Evolutionary conservation across 2,888 invertebrate genomes (phyloP).

Genomic region (Erebia ligea): DNA sequence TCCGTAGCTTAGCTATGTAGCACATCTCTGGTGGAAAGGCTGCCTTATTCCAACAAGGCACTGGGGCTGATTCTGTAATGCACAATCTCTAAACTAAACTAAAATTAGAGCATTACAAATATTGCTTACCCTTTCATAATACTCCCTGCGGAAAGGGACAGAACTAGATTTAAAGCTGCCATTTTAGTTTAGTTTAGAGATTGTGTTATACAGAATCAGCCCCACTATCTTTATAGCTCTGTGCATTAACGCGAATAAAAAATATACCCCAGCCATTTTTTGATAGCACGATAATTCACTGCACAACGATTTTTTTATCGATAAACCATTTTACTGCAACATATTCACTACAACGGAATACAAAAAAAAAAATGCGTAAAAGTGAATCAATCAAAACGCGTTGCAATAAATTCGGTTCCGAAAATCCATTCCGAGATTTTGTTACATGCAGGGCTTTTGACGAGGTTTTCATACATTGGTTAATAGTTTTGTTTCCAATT

Average conservation of each 20-base stretch:
- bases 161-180: no score
- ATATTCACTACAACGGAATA: conserved; percentile 8
- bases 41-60: no score
- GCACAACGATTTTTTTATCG: conserved; percentile 15
- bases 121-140: no score
- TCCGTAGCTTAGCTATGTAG: no score
- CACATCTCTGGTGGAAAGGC: no score
- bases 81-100: no score
- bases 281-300: conserved; percentile 15
- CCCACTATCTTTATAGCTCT: not conserved
- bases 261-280: conserved; percentile 1
- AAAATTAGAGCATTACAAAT: no score
- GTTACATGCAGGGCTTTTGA: conserved; percentile 13
- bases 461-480: conserved; percentile 19
- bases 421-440: conserved; percentile 22
- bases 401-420: conserved; percentile 25
- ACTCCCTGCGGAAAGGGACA: no score
- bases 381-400: conserved; percentile 26
- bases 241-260: conserved; percentile 5
- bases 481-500: conserved; percentile 6
- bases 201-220: no score
- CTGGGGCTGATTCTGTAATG: no score
- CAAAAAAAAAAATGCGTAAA: conserved; percentile 17
- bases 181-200: no score
- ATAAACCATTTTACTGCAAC: conserved; percentile 19